Evolutionary conservation across 30 jellyfish, hydroid and myxozoan species (phyloP), one percentile per base, ranked within the genome.

Genomic region (Aurelia aurita): DNA sequence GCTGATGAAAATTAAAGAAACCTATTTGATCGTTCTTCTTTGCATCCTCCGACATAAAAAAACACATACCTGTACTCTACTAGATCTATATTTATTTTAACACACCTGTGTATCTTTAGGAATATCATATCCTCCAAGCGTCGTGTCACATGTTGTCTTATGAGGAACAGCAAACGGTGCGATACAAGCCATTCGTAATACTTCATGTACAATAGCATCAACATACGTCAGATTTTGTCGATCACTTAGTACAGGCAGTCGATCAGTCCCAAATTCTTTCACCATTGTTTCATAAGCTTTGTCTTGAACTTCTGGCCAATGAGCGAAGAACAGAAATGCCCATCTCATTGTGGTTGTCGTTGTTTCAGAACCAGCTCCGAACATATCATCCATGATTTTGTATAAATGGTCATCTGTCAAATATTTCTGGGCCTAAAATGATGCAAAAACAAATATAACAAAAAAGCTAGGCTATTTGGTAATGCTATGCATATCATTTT

Each of bases 111-210:
- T 81, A 65, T 65, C 94, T 49, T 89, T 89, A 16, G 87, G 71
- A 23, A 89, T 74, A 23, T 64, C 49, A 54, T 78, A 89, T 22
- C 97, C 97, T 3, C 81, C 93, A 23, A 89, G 82, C 15, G 95
- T 72, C 45, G 97, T 89, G 78, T 89, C 95, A 60, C 92, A 78
- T n/a, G 97, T 89, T 2, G 97, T 78, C 45, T 89, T 89, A 74
- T 89, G 97, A 9, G 97, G 97, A 12, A 89, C 97, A 5, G 95
- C 94, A 23, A 89, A 72, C 59, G 97, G 97, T n/a, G 97, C 97
- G 7, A 89, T 89, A 34, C 95, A 89, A 10, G 95, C 91, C 97
- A 89, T 89, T 25, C 97, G 90, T 57, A 89, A 58, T 27, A 86
- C 91, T 69, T 89, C 97, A 25, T 89, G 97, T 14, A 89, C 90